Conservation (phyloP, 2,113 vertebrate species). For the Triplophysa dalaica region DNA sequence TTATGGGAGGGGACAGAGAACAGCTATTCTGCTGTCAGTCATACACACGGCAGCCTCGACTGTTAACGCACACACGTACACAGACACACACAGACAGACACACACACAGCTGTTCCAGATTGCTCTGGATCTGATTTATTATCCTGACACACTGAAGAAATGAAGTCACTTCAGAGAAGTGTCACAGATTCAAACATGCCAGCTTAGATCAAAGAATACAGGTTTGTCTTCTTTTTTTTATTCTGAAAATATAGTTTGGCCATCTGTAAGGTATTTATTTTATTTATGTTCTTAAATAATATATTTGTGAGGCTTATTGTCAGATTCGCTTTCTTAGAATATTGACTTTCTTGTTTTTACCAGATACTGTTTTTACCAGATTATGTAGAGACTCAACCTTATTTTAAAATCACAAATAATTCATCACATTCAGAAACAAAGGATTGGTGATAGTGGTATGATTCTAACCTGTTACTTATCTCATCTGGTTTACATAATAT, state of each 20-base stretch:
- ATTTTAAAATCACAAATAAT: too few species aligned
- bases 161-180: constrained; percentile 14
- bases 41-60: constrained; percentile 32
- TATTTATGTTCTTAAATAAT: background rate
- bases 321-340: too few species aligned
- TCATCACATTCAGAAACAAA: background rate
- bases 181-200: constrained; percentile 19
- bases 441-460: background rate
- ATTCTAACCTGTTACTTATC: background rate
- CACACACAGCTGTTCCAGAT: background rate
- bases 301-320: background rate
- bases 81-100: background rate
- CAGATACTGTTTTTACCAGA: too few species aligned
- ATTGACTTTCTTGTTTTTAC: too few species aligned
- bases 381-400: too few species aligned
- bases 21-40: constrained; percentile 51
- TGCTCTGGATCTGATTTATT: constrained; percentile 16
- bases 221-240: constrained; percentile 19
- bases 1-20: constrained; percentile 55
- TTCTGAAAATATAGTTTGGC: background rate
- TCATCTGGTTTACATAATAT: too few species aligned
- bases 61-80: constrained; percentile 24
- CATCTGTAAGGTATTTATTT: too few species aligned
- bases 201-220: constrained; percentile 17
- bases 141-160: constrained; percentile 22